Evolutionary conservation across 2,113 vertebrate genomes (phyloP).

Genomic region (Pelodiscus sinensis): DNA sequence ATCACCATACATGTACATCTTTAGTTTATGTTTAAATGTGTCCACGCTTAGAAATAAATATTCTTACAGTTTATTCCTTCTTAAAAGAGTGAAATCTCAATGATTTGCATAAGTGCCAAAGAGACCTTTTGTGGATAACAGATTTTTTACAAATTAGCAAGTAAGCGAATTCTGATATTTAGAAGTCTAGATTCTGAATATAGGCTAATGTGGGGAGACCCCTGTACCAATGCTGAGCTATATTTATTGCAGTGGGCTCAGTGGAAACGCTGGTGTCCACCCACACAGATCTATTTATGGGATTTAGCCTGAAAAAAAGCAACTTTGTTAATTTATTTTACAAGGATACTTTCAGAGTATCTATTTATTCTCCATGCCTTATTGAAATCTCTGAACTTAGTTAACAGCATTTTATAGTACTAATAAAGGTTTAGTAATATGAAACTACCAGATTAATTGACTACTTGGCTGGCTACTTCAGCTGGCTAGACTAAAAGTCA

Average conservation of each 20-base stretch:
- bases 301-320: background rate
- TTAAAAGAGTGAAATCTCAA: background rate
- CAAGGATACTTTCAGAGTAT: background rate
- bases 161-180: background rate
- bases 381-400: background rate
- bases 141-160: background rate
- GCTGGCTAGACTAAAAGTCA: background rate
- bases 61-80: constrained; percentile 11
- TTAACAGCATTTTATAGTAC: background rate
- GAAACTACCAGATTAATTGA: background rate
- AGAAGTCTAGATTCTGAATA: background rate
- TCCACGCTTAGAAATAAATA: background rate
- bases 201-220: accelerated
- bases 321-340: background rate
- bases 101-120: background rate
- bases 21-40: constrained; percentile 25
- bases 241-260: background rate
- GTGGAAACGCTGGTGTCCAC: background rate
- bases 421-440: background rate
- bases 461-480: background rate
- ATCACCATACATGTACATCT: background rate
- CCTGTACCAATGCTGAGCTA: background rate
- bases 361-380: background rate
- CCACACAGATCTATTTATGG: background rate
- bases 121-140: background rate